Conservation (phyloP, 2,797 vertebrate genomes). For the Sebastes kiyomatsui region DNA sequence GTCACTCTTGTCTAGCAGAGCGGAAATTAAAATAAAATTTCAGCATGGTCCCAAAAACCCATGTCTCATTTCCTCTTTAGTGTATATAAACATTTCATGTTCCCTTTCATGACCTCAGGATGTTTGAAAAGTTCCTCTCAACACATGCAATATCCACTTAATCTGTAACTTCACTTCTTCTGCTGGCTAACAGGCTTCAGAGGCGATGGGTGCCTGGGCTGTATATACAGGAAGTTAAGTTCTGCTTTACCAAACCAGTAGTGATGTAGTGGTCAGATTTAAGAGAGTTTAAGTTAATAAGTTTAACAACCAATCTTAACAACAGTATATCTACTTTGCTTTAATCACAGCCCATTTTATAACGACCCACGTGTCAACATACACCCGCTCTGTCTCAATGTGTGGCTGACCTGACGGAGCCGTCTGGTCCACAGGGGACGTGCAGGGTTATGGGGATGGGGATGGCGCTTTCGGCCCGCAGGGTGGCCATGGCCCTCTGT, state of each 20-base stretch:
- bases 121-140: not conserved
- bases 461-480: constrained; percentile 86
- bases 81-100: not conserved
- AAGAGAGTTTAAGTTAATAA: too few species aligned
- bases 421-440: constrained; percentile 93
- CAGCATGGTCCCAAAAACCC: not conserved
- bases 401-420: constrained; percentile 90
- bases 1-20: not conserved
- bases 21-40: not conserved
- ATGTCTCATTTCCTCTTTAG: constrained; percentile 32
- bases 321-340: not conserved
- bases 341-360: not conserved
- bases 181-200: not conserved
- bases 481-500: constrained; percentile 89
- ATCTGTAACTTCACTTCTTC: not conserved
- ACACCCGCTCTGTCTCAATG: not conserved
- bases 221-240: not conserved
- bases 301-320: not conserved
- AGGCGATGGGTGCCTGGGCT: not conserved
- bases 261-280: not conserved
- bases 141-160: not conserved
- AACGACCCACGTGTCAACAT: not conserved
- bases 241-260: not conserved
- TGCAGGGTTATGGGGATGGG: constrained; percentile 91
- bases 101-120: not conserved